Base-by-base conservation (phyloP, 2,113 vertebrate species). In the Serinus canaria region DNA sequence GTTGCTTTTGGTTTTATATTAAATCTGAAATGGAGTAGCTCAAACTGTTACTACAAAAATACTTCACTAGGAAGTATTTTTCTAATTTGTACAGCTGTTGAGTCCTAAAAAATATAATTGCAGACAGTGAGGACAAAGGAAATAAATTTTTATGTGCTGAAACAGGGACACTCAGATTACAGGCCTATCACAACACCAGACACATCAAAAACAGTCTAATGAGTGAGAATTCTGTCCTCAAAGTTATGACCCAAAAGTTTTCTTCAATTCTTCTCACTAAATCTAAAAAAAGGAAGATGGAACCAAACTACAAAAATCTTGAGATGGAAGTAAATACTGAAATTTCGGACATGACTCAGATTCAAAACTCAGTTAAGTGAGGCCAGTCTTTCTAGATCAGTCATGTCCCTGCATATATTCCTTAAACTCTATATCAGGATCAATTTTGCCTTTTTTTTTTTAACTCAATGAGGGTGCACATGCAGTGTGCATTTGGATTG, bases 1-100 rank as follows among this genome's bases (percentile, higher is more conserved):
- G 52, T 72, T 93, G 33, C 23, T 81, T 94, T 83, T 58, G 23
- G 21, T 75, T 92, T 96, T 91, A 67, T 66, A 72, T 87, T 81
- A 68, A 77, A 63, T 64, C 44, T 85, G 37, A 78, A 89, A 60
- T 37, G n/a, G 20, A 15, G 31, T 67, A 90, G 33, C 55, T 91
- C 62, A 62, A 21, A 70, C 66, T 63, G 33, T 35, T 37, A 10
- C 49, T 91, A 41, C 21, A 8, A 15, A 12, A 53, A 8, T 52
- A 15, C 30, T 66, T 86, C 27, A 52, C 28, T 43, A 27, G 15
- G 20, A 22, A 55, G 9, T 7, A 7, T 23, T 18, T 56, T 7
- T 41, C 67, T 76, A 31, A 44, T 56, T 89, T 85, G 30, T 44
- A 24, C 19, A 52, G 15, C 16, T 84, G 10, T 30, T 82, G 60